Base-by-base conservation (phyloP, 2,888 invertebrate species). In the Lucinisca nassula region DNA sequence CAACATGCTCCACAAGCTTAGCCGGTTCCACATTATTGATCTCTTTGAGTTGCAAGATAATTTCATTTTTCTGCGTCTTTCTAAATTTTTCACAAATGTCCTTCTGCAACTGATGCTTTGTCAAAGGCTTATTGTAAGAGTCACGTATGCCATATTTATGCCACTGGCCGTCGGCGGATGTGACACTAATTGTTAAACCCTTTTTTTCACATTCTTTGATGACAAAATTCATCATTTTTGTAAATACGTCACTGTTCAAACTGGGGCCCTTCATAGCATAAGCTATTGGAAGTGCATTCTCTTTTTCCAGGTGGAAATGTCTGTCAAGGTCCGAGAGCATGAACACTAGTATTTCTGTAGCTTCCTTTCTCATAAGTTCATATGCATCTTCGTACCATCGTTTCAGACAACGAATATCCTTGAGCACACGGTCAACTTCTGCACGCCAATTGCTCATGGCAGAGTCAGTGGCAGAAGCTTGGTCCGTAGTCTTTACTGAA, bases 181-280 rank as follows among this genome's bases (percentile, higher is more conserved):
- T 51, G 21, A 51, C 51, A 51, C 51, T 21, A 21, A 51, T 51
- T 8, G 51, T 51, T n/a, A 51, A n/a, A 4, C 51, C 51, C 21
- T 74, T 27, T 21, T 55, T 24, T 75, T 79, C 79, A 75, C 84
- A 84, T 27, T 3, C 49, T 21, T 0, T 12, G 10, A 84, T 79
- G 17, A 84, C 79, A n/a, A 67, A 67, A 12, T 75, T 6, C 45
- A 67, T 67, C 84, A 84, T 84, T 17, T 45, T 32, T 24, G 67
- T n/a, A 21, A 84, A 24, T 0, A 27, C 17, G 30, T 74, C 70
- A 32, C 75, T 74, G 30, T 17, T 74, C 84, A 79, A 51, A 51
- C 79, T 79, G 12, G 84, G 70, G 2, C 84, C 84, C 51, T 75
- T 84, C 61, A 84, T 17, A 30, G 84, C 84, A 84, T 84, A 84